Evolutionary conservation across 2,797 vertebrate species (phyloP).

Genomic region (Chaenodraco wilsoni): DNA sequence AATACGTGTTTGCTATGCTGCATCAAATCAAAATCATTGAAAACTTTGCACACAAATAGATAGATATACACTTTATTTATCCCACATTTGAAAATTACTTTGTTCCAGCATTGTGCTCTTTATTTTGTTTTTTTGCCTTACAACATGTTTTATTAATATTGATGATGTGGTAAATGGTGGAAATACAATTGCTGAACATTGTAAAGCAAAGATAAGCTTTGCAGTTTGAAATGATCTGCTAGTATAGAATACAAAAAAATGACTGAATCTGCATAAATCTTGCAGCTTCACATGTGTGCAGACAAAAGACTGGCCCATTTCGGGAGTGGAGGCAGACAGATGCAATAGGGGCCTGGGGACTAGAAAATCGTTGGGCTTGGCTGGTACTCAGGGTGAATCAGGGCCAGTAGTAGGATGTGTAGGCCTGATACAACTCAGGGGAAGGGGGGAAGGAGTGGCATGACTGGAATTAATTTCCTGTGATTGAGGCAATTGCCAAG

Average conservation of each 20-base stretch:
- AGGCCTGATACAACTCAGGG: slow-evolving; percentile 65
- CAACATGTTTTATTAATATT: background rate
- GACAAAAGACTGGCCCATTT: slow-evolving; percentile 72
- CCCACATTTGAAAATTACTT: no score
- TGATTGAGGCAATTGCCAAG: slow-evolving; percentile 84
- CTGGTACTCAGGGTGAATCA: slow-evolving; percentile 81
- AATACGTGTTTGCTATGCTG: background rate
- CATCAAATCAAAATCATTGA: background rate
- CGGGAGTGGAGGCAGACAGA: slow-evolving; percentile 73
- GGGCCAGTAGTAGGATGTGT: slow-evolving; percentile 73
- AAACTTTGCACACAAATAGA: background rate
- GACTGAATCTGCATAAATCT: slow-evolving; percentile 53
- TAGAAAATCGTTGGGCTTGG: slow-evolving; percentile 76
- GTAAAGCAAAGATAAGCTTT: slow-evolving; percentile 28
- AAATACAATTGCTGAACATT: slow-evolving; percentile 1
- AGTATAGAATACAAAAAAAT: slow-evolving; percentile 44
- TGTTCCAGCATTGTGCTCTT: background rate
- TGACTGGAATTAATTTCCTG: slow-evolving; percentile 85
- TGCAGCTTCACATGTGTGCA: slow-evolving; percentile 53
- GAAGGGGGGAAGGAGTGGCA: slow-evolving; percentile 60
- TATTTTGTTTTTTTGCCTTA: background rate
- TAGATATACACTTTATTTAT: no score
- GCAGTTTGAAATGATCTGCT: slow-evolving; percentile 39
- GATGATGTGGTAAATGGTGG: background rate
- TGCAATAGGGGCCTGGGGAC: slow-evolving; percentile 74